Percentiles rank a stretch among this genome's conserved stretches.
Evolutionary conservation across 2,888 invertebrate species (phyloP).

Genomic region (Congeria kusceri): DNA sequence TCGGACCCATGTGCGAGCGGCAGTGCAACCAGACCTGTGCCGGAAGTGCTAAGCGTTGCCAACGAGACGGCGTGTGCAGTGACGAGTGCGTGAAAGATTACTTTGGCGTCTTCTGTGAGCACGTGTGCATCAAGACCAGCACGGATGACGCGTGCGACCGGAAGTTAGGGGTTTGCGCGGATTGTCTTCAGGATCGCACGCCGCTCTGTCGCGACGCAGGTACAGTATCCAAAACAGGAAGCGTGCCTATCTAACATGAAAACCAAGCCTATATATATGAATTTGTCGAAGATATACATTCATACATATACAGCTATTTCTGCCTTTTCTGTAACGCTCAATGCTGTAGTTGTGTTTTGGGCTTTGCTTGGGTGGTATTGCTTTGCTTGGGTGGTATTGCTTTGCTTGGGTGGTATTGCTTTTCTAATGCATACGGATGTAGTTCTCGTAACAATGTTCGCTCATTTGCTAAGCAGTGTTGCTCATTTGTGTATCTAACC

Average conservation of each 20-base stretch:
- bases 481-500: no score
- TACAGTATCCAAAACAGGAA: constrained; percentile 7
- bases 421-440: no score
- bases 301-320: no score
- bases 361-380: no score
- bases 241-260: neutral
- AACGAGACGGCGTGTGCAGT: constrained; percentile 29
- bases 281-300: no score
- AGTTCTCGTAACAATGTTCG: no score
- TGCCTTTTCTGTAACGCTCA: no score
- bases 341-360: no score
- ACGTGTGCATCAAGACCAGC: constrained; percentile 28
- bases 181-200: constrained; percentile 23
- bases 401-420: no score
- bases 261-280: no score
- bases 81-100: constrained; percentile 18
- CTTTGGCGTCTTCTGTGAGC: constrained; percentile 33
- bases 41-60: constrained; percentile 9
- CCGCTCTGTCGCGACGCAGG: constrained; percentile 44
- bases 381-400: no score
- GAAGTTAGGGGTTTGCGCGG: constrained; percentile 24
- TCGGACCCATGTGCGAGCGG: constrained; percentile 28
- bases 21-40: constrained; percentile 20
- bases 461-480: no score
- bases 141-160: constrained; percentile 35